Percentiles rank a stretch among this genome's conserved stretches.
Conservation (phyloP, 1,140 invertebrate genomes). For the Drosophila kikkawai region DNA sequence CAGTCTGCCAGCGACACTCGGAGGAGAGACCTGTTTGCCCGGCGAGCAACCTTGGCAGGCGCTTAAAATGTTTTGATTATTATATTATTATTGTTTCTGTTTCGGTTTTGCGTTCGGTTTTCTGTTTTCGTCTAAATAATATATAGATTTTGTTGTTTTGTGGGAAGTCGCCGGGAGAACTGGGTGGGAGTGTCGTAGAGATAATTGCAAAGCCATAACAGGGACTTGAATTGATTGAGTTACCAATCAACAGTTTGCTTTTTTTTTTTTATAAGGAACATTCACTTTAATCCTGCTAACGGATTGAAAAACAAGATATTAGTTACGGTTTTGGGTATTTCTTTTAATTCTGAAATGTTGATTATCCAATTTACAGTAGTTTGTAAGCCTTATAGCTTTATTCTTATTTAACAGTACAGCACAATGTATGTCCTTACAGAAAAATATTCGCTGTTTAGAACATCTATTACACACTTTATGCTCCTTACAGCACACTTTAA, state of each 20-base stretch:
- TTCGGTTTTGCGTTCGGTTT: not conserved
- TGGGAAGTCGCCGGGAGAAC: not conserved
- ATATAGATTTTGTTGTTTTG: not conserved
- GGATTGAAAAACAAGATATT: not conserved
- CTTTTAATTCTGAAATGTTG: not conserved
- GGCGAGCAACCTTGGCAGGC: conserved; percentile 69
- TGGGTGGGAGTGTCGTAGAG: not conserved
- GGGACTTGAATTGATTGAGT: conserved; percentile 12
- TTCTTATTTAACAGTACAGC: no score
- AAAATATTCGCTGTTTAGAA: no score
- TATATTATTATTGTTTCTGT: conserved; percentile 60
- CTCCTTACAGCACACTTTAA: not conserved
- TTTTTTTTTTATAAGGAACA: not conserved
- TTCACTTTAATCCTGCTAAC: not conserved
- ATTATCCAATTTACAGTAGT: no score
- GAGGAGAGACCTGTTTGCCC: conserved; percentile 32
- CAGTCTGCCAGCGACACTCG: conserved; percentile 13
- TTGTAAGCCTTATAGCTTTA: no score
- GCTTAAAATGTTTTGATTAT: conserved; percentile 82
- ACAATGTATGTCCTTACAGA: no score
- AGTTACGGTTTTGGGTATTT: not conserved
- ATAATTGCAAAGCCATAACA: conserved; percentile 5
- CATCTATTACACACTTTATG: not conserved
- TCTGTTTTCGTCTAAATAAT: conserved; percentile 20
- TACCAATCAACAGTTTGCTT: not conserved